Conservation (phyloP, 2,113 vertebrate genomes). For the Hippolais icterina region DNA sequence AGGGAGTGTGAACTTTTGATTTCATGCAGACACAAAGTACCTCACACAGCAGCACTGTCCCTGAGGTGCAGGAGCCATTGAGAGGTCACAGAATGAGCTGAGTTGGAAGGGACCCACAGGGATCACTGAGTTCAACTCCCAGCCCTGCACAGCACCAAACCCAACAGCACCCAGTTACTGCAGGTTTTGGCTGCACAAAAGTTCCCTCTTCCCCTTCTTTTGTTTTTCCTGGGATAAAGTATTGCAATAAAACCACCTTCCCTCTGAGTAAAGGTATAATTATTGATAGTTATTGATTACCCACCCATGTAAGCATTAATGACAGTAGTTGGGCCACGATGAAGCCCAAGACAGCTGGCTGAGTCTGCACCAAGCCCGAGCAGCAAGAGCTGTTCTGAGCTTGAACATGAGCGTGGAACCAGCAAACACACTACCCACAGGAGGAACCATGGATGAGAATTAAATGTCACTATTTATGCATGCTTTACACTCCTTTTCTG, state of each 20-base stretch:
- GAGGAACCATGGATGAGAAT: background rate
- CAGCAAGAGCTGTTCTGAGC: background rate
- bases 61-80: background rate
- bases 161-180: background rate
- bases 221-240: background rate
- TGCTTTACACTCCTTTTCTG: background rate
- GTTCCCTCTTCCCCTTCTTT: background rate
- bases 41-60: background rate
- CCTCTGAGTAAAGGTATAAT: background rate
- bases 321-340: background rate
- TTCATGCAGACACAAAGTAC: rapidly evolving
- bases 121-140: background rate
- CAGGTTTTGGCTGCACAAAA: background rate
- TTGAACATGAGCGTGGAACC: background rate
- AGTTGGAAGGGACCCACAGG: background rate
- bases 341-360: background rate
- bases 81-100: background rate
- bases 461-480: background rate
- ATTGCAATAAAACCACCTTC: background rate
- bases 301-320: background rate
- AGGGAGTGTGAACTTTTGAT: background rate
- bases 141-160: background rate
- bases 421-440: background rate
- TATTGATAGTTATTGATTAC: background rate
- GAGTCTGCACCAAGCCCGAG: background rate